Base-by-base conservation (phyloP, 2,113 vertebrate genomes). In the Corydoras maculifer region DNA sequence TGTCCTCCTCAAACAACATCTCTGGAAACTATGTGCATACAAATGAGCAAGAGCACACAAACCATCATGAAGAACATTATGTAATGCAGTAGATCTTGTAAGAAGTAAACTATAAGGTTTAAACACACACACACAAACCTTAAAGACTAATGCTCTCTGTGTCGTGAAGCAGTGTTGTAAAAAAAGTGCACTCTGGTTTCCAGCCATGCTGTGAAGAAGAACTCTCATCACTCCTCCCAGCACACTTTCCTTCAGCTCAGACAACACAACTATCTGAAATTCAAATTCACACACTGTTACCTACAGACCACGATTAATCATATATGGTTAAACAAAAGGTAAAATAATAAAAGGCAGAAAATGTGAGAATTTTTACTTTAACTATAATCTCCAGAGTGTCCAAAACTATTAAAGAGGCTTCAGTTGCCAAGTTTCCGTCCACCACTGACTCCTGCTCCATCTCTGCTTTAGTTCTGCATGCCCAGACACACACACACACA, bases 1-100 rank as follows among this genome's bases (percentile, higher is more conserved):
- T 94, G 85, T 96, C 94, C 73, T 96, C 94, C 73, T 96, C 94
- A 58, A 96, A 96, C 58, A 96, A 88, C 90, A 96, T 92, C 86
- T 96, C 94, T 2, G 94, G 94, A 63, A 96, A 96, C 94, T 96
- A 72, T 1, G 71, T 12, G 62, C 63, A 68, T 57, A 73, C 9
- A 58, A 48, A 29, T 25, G 18, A 25, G 18, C 18, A 25, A 1
- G 8, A 66, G 4, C 57, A 6, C 2, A 10, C 2, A n/a, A 1
- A 30, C 5, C 15, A 31, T 29, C 2, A 60, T 12, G 9, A 5
- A 48, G 2, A 32, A 49, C 1, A 10, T 51, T 64, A 62, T 31
- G 35, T 8, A 43, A 31, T 12, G 3, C 31, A 8, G 11, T 53
- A 12, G 13, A 53, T 53, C 51, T 3, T 53, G 9, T 3, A 53